A percentile compares a stretch with the other conserved stretches of the same genome.
phyloP scores from a whole-genome alignment of 1,140 invertebrate species.

The Tenebrio molitor region DNA sequence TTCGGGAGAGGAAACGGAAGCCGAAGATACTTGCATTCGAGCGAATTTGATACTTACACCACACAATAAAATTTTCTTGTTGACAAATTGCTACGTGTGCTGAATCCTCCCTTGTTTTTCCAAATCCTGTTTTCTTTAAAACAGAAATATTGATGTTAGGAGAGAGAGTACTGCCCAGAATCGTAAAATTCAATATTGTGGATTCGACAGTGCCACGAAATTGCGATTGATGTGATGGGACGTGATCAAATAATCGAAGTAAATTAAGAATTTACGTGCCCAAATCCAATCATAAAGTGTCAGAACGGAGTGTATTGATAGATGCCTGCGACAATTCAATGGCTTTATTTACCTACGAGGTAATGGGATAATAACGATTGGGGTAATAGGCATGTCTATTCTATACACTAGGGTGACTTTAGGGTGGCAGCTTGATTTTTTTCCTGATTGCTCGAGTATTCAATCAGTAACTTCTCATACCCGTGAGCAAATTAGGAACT shows the following conservation, averaged over 20 bases:
- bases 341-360: background rate
- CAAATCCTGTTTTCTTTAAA: too few species aligned
- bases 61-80: slow-evolving; percentile 16
- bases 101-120: background rate
- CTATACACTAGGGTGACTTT: too few species aligned
- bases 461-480: too few species aligned
- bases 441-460: too few species aligned
- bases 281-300: slow-evolving; percentile 11
- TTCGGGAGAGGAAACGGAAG: slow-evolving; percentile 3
- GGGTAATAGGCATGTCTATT: too few species aligned
- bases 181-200: background rate
- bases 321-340: background rate
- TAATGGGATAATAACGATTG: background rate
- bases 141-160: too few species aligned
- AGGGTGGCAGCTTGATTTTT: too few species aligned
- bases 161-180: too few species aligned
- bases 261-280: slow-evolving; percentile 9
- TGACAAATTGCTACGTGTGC: slow-evolving; percentile 9
- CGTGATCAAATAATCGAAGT: slow-evolving; percentile 12
- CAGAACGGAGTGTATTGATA: background rate
- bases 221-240: slow-evolving; percentile 4
- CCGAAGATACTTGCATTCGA: background rate
- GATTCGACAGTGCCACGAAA: background rate
- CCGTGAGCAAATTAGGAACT: too few species aligned
- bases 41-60: background rate